These are phyloP conservation scores for Gymnocheta viridis DNA, from an alignment of 2,888 invertebrate genomes.

Conservation along the genomic window DNA sequence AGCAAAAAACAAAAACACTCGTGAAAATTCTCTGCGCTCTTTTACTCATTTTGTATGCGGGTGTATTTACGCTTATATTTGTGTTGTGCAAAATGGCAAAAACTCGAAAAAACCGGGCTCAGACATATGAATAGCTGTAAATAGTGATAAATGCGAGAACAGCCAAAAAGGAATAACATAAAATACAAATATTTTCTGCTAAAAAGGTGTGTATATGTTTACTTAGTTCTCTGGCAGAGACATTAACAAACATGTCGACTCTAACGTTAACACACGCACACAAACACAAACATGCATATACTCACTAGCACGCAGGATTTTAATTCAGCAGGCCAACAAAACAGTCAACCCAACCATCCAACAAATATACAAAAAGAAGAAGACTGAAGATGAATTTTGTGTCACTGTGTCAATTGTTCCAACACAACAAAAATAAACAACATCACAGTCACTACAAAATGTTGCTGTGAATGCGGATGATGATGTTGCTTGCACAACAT, in stretches of 20 bases:
- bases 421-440: constrained; percentile 49
- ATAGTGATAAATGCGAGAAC: constrained; percentile 5
- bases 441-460: constrained; percentile 51
- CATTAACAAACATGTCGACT: constrained; percentile 22
- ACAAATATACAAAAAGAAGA: neutral
- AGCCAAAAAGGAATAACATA: neutral
- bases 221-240: constrained; percentile 68
- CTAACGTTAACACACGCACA: constrained; percentile 1
- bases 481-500: constrained; percentile 30
- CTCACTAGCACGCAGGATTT: constrained; percentile 39
- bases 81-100: constrained; percentile 29
- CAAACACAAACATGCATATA: neutral
- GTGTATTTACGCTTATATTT: constrained; percentile 4
- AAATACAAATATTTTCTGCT: constrained; percentile 44
- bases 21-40: constrained; percentile 14
- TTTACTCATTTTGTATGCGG: constrained; percentile 38
- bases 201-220: constrained; percentile 73
- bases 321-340: constrained; percentile 54
- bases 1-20: neutral
- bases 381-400: constrained; percentile 66
- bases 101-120: constrained; percentile 64
- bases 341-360: constrained; percentile 21
- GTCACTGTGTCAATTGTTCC: constrained; percentile 73
- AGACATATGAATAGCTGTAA: constrained; percentile 40
- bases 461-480: constrained; percentile 40